Conservation (phyloP, 2,888 invertebrate genomes). For the Galerucella calmariensis region DNA sequence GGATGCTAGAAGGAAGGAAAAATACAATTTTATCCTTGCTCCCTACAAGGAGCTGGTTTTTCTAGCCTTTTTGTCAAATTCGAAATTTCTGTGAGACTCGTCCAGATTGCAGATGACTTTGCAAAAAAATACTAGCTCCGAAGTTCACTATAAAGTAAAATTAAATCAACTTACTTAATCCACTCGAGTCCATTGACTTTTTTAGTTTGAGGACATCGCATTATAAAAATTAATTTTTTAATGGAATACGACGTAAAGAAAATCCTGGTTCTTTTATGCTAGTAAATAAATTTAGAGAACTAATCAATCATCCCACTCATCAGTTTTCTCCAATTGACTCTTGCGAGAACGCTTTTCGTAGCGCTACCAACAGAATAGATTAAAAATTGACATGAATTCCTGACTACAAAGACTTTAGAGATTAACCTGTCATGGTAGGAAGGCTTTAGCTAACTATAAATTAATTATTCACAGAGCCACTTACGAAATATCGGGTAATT, state of each 20-base stretch:
- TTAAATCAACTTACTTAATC: too few species aligned
- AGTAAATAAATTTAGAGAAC: conserved; percentile 3
- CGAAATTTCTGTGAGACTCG: too few species aligned
- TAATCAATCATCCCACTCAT: conserved; percentile 13
- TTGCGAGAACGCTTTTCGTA: background rate
- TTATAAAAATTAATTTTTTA: too few species aligned
- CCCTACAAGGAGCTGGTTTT: too few species aligned
- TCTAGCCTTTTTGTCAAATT: too few species aligned
- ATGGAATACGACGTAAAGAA: background rate
- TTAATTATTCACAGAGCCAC: conserved; percentile 27
- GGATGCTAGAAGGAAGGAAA: too few species aligned
- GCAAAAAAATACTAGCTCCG: too few species aligned
- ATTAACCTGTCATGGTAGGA: conserved; percentile 27
- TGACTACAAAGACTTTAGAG: conserved; percentile 23
- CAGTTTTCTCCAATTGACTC: background rate
- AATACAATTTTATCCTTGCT: too few species aligned
- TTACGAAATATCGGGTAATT: background rate
- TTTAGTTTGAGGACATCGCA: too few species aligned
- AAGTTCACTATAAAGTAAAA: too few species aligned
- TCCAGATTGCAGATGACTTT: too few species aligned
- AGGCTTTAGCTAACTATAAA: conserved; percentile 20
- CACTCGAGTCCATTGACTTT: too few species aligned
- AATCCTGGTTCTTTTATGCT: background rate
- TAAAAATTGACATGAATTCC: conserved; percentile 19
- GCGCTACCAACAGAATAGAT: background rate